phyloP scores from a whole-genome alignment of 2,113 vertebrate species.

The Dipodomys merriami region DNA sequence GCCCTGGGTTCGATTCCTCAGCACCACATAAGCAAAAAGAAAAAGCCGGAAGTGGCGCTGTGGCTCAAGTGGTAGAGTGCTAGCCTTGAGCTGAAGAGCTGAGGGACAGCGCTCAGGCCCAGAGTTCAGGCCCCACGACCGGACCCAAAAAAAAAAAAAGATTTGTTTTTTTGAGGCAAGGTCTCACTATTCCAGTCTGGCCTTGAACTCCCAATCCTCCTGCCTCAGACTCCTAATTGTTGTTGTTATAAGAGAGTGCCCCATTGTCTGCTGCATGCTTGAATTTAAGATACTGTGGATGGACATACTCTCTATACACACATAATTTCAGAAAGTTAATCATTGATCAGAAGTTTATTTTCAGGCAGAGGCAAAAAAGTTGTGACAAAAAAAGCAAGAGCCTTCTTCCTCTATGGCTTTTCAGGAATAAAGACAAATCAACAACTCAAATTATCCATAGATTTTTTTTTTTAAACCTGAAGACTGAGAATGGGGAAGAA shows the following conservation, averaged over 20 bases:
- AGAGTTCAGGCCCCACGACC: too few relatives aligned
- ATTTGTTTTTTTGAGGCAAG: not conserved
- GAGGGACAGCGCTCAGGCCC: too few relatives aligned
- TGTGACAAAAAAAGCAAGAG: not conserved
- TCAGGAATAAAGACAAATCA: not conserved
- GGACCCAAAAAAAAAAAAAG: too few relatives aligned
- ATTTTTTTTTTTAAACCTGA: not conserved
- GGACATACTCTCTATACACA: not conserved
- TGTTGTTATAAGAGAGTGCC: too few relatives aligned
- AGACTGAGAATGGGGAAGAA: slow-evolving; percentile 50
- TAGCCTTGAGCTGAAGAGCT: too few relatives aligned
- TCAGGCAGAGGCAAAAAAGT: slow-evolving; percentile 47
- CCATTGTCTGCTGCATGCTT: not conserved
- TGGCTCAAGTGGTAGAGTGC: too few relatives aligned
- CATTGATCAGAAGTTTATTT: not conserved
- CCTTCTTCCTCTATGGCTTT: not conserved
- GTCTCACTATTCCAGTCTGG: not conserved
- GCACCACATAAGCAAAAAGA: too few relatives aligned
- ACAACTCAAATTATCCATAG: not conserved
- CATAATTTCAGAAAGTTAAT: slow-evolving; percentile 36
- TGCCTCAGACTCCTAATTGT: not conserved
- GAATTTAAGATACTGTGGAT: slow-evolving; percentile 27
- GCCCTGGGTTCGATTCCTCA: too few relatives aligned
- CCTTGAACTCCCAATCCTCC: not conserved
- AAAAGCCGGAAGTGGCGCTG: too few relatives aligned